phyloP scores from a whole-genome alignment of 2,113 vertebrate genomes.

The Burhinus oedicnemus region DNA sequence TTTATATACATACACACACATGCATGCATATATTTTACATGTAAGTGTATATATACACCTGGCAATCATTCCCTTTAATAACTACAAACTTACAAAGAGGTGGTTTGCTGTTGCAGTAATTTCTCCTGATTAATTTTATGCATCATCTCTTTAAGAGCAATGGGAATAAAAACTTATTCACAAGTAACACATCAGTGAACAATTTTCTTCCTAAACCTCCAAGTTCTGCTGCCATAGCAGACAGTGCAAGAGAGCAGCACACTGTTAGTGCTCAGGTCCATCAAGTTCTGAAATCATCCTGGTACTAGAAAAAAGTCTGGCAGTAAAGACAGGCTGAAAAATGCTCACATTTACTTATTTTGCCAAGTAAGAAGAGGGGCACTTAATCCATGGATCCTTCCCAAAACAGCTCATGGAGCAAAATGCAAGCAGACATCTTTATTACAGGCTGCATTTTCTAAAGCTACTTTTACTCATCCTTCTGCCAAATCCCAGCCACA shows the following conservation, averaged over 20 bases:
- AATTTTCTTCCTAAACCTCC: neutral
- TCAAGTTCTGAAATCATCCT: neutral
- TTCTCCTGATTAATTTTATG: neutral
- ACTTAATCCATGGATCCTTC: neutral
- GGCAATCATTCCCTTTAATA: neutral
- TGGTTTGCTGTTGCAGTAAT: neutral
- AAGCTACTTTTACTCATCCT: neutral
- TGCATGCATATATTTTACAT: neutral
- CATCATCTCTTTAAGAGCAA: neutral
- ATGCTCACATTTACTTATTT: neutral
- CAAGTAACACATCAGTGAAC: neutral
- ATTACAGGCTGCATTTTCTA: neutral
- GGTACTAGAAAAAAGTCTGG: neutral
- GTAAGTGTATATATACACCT: neutral
- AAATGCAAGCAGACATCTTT: neutral
- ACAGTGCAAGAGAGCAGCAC: neutral
- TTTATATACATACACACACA: neutral
- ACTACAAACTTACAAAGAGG: neutral
- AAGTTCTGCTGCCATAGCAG: neutral
- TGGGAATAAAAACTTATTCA: neutral
- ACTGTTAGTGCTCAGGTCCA: rapidly evolving
- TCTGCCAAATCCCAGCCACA: neutral
- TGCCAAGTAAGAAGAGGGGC: neutral
- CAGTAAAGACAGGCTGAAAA: neutral
- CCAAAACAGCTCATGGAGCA: neutral